Base-by-base conservation (phyloP, 2,797 vertebrate genomes). In the Ciconia nigra region DNA sequence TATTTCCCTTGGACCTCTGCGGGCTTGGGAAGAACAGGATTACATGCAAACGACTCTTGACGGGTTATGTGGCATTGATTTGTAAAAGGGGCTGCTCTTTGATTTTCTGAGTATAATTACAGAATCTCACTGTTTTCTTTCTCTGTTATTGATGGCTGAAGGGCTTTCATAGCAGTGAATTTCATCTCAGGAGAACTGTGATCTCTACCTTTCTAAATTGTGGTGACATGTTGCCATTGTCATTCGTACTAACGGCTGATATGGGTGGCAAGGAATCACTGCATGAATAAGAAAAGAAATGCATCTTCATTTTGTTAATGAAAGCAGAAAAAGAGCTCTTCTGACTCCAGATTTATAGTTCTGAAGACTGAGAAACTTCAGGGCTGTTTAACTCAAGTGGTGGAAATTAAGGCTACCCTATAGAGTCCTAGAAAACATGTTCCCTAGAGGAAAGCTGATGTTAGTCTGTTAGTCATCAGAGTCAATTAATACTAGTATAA, bases 31-130 rank as follows among this genome's bases (percentile, higher is more conserved):
- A 82, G 42, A 94, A 90, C 19, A 91, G 31, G 84, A 93, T 94
- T 95, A 92, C 90, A 92, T 89, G 70, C 61, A 96, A 96, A 94
- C 0, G 4, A 67, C 58, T 95, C 85, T 79, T 95, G 91, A 92
- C 24, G 24, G 81, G 93, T 94, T 95, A 73, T 87, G 83, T 82
- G 65, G 24, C 95, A 97, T 93, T 97, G 97, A 98, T 97, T 97
- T 95, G 78, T 93, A 93, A 97, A 93, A 89, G 89, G 87, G 67
- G 78, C 33, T 90, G 24, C 71, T 87, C 92, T 97, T 97, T 97
- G 91, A 92, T 95, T 97, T 96, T 97, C 90, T 94, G 95, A 94
- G 87, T 95, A 81, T 95, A 97, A 98, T 97, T 97, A 95, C 92
- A 95, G 89, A 95, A 94, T 86, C 61, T 93, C 78, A 82, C 80